Percentiles rank a stretch among this genome's conserved stretches.
Evolutionary conservation across 2,888 invertebrate genomes (phyloP).

Genomic region (Luffia ferchaultella): DNA sequence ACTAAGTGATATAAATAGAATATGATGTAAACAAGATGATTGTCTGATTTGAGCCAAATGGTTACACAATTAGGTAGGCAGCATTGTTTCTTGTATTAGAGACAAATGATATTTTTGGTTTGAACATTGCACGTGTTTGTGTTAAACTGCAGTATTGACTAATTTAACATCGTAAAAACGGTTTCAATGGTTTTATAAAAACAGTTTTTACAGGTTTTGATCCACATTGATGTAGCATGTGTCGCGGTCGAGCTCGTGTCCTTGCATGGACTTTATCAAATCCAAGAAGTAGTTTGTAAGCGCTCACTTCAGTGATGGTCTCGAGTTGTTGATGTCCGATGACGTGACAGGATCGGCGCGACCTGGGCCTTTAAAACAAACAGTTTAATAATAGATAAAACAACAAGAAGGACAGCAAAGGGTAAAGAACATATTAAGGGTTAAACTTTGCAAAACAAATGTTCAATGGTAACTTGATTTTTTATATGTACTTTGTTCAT

Average conservation of each 20-base stretch:
- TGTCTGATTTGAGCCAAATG: constrained; percentile 61
- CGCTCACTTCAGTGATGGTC: constrained; percentile 22
- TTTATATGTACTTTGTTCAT: no score
- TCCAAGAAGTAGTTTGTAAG: constrained; percentile 4
- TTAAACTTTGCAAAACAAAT: no score
- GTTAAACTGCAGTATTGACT: constrained; percentile 1
- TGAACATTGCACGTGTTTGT: constrained; percentile 60
- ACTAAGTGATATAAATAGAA: constrained; percentile 59
- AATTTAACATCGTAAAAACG: background rate
- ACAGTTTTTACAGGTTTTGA: constrained; percentile 32
- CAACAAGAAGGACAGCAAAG: no score
- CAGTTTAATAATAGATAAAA: constrained; percentile 24
- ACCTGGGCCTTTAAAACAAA: constrained; percentile 37
- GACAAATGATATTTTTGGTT: constrained; percentile 40
- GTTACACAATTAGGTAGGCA: constrained; percentile 31
- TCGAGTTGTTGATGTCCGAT: constrained; percentile 32
- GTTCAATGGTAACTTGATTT: no score
- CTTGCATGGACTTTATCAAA: constrained; percentile 14
- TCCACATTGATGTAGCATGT: background rate
- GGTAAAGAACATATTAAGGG: no score
- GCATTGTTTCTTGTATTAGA: constrained; percentile 2
- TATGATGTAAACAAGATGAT: constrained; percentile 40
- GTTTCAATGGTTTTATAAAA: constrained; percentile 27
- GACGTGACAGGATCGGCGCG: constrained; percentile 21
- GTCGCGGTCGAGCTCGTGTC: constrained; percentile 14